phyloP scores from a whole-genome alignment of 35 echinoderm and acorn worm genomes.

The Amphiura filiformis region DNA sequence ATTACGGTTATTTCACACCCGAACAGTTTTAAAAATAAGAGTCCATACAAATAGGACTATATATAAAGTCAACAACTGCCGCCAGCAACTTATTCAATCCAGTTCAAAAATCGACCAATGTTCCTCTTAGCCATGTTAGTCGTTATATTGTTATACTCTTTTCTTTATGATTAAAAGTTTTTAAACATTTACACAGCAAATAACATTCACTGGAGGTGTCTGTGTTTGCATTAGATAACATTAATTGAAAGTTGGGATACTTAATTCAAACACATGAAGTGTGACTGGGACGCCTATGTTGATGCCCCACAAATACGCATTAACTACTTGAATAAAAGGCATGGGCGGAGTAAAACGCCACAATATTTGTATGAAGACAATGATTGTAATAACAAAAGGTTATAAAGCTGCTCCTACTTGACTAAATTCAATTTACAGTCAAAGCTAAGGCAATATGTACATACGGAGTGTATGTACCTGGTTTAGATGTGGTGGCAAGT shows the following conservation, averaged over 20 bases:
- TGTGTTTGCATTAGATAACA: too few species aligned
- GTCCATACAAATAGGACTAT: too few species aligned
- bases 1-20: too few species aligned
- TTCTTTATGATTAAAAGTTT: too few species aligned
- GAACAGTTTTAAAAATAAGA: too few species aligned
- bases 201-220: background rate
- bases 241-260: conserved; percentile 1
- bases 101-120: too few species aligned
- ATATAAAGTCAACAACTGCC: too few species aligned
- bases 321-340: too few species aligned
- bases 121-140: too few species aligned
- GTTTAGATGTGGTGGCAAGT: background rate
- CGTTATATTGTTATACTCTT: too few species aligned
- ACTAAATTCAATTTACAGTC: background rate
- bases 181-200: background rate
- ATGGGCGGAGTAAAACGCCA: background rate
- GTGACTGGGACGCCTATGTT: background rate
- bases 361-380: background rate
- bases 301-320: background rate
- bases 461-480: background rate
- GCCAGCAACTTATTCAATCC: too few species aligned
- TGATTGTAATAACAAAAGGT: background rate
- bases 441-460: conserved; percentile 6
- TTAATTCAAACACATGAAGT: background rate
- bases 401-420: background rate